Evolutionary conservation across 2,113 vertebrate species (phyloP), one percentile per base, ranked within the genome.

Genomic region (Hyperopisus bebe): DNA sequence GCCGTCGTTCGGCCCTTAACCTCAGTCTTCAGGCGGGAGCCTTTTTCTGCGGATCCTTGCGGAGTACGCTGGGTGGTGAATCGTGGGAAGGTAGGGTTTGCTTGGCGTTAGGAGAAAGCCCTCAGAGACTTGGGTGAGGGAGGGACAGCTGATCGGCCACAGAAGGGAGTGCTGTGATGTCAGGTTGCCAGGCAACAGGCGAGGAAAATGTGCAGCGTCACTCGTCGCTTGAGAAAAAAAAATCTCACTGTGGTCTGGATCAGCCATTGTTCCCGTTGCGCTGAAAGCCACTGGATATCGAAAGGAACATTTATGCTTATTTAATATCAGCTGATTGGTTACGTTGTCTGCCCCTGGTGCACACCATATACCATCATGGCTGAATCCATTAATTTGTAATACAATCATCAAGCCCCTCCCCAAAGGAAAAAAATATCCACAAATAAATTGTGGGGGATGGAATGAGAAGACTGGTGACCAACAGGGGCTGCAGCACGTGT

Each of bases 121-220:
- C 35, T 27, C 39, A 55, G 50, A 87, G 50, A 87, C 85, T 17
- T 87, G 50, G 50, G 48, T 21, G 85, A 87, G 17, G 50, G 47
- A 88, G 21, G 15, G 55, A 46, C 53, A 88, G 87, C 87, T 88
- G 87, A 88, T 62, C 87, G 66, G 87, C 85, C 85, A 31, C 31
- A 87, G 86, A 58, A 58, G 62, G 48, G 62, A 74, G 62, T n/a
- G 87, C 58, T 70, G 87, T 88, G 87, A 88, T 88, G 87, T 88
- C 94, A 93, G 86, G 95, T 95, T 95, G 93, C 95, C 70, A 89
- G 90, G 95, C 95, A 95, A 95, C 95, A 82, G 74, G 55, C 77
- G 21, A 89, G 91, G 88, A 93, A 90, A 94, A 93, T 93, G 91
- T 94, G 93, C 94, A 94, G 91, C 93, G 93, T 95, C 94, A 94